Evolutionary conservation across 2,113 vertebrate genomes (phyloP).

Genomic region (Leuciscus idus): DNA sequence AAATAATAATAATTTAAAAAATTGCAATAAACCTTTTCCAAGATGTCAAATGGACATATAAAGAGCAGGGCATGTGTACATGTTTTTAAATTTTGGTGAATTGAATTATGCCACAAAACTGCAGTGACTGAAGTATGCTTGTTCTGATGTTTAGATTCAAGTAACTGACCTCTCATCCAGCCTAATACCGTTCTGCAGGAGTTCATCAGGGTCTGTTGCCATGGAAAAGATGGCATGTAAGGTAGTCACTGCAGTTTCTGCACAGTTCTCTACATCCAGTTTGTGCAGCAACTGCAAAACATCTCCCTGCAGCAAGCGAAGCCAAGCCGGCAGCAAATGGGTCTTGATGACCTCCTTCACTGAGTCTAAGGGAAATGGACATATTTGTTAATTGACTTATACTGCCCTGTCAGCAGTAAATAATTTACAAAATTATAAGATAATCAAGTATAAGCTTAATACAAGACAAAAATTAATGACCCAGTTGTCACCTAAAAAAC

Average conservation of each 20-base stretch:
- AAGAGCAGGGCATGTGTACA: not conserved
- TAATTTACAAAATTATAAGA: not conserved
- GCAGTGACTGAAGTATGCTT: not conserved
- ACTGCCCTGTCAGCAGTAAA: not conserved
- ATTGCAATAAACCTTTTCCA: not conserved
- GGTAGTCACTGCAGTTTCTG: slow-evolving; percentile 80
- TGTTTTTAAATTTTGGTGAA: too few species aligned
- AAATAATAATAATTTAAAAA: not conserved
- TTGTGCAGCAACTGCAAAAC: slow-evolving; percentile 87
- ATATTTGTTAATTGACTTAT: not conserved
- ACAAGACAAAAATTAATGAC: not conserved
- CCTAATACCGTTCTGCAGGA: slow-evolving; percentile 73
- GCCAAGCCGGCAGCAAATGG: slow-evolving; percentile 87
- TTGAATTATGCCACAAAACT: not conserved
- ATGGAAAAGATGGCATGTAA: slow-evolving; percentile 82
- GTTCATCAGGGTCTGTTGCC: slow-evolving; percentile 71
- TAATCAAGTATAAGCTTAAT: not conserved
- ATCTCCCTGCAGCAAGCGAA: slow-evolving; percentile 80
- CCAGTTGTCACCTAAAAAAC: not conserved
- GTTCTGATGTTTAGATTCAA: not conserved
- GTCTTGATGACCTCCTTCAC: slow-evolving; percentile 84
- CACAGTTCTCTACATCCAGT: slow-evolving; percentile 92
- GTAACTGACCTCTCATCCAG: slow-evolving; percentile 81
- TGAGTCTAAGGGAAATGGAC: slow-evolving; percentile 70
- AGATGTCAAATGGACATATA: not conserved